A percentile compares a stretch with the other conserved stretches of the same genome.
These are phyloP conservation scores for Heliconius himera DNA, from an alignment of 1,140 invertebrate species.

Conservation along the genomic window DNA sequence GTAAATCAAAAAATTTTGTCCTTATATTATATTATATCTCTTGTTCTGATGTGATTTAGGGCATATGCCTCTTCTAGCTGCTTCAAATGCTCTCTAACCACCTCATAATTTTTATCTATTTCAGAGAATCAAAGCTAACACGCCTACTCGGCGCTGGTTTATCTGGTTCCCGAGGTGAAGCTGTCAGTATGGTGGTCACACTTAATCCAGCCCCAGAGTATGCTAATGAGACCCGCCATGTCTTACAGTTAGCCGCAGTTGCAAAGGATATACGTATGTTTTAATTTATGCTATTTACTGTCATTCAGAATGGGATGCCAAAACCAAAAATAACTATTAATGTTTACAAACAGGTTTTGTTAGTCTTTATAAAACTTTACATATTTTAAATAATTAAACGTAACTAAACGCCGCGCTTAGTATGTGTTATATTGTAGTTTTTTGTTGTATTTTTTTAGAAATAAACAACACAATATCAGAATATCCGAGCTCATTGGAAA, in stretches of 20 bases:
- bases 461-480: conserved; percentile 67
- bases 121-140: conserved; percentile 70
- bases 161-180: conserved; percentile 61
- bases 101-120: background rate
- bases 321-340: too few species aligned
- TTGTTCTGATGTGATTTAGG: too few species aligned
- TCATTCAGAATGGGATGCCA: too few species aligned
- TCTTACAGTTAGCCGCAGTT: conserved; percentile 66
- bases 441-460: conserved; percentile 46
- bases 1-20: too few species aligned
- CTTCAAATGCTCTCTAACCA: background rate
- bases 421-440: background rate
- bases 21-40: too few species aligned
- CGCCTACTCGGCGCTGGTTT: conserved; percentile 66
- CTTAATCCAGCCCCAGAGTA: conserved; percentile 62
- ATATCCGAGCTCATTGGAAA: conserved; percentile 52
- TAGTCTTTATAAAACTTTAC: too few species aligned
- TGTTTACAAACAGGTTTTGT: too few species aligned
- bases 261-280: conserved; percentile 70
- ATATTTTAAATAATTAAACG: too few species aligned
- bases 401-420: too few species aligned
- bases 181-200: conserved; percentile 73
- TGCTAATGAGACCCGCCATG: conserved; percentile 63
- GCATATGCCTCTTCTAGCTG: too few species aligned
- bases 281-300: too few species aligned